Evolutionary conservation across 2,888 invertebrate species (phyloP).

Genomic region (Morpho achilles): DNA sequence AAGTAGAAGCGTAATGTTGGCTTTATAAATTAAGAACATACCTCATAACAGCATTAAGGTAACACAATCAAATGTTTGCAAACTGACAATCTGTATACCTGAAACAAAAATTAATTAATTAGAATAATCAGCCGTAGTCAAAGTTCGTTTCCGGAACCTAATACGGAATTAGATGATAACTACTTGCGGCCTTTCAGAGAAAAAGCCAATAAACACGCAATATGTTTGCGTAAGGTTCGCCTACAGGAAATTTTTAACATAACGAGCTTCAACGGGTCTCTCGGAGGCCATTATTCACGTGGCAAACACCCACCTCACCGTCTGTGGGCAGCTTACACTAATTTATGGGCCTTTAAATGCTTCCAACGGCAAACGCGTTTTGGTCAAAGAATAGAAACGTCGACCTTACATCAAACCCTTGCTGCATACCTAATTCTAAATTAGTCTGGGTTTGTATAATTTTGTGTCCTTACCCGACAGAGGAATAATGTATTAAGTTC

Average conservation of each 20-base stretch:
- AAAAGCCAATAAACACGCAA: slow-evolving; percentile 23
- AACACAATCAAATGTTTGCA: too few relatives aligned
- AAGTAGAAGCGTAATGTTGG: too few relatives aligned
- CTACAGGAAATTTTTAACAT: slow-evolving; percentile 39
- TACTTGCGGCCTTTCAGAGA: slow-evolving; percentile 14
- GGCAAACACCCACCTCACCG: slow-evolving; percentile 64
- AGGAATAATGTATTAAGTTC: not conserved
- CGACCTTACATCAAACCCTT: slow-evolving; percentile 17
- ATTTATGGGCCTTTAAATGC: slow-evolving; percentile 74
- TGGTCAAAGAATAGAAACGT: slow-evolving; percentile 53
- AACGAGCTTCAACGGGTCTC: slow-evolving; percentile 49
- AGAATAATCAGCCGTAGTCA: too few relatives aligned
- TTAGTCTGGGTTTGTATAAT: slow-evolving; percentile 1
- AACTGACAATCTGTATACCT: slow-evolving; percentile 30
- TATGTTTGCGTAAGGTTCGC: slow-evolving; percentile 30
- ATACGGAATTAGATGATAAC: slow-evolving; percentile 9
- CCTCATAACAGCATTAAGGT: too few relatives aligned
- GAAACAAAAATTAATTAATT: slow-evolving; percentile 32
- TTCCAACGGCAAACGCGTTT: slow-evolving; percentile 53
- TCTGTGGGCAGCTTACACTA: slow-evolving; percentile 68
- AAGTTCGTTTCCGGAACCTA: slow-evolving; percentile 4
- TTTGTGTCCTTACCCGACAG: not conserved
- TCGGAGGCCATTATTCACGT: slow-evolving; percentile 66
- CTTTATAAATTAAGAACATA: too few relatives aligned
- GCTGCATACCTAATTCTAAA: slow-evolving; percentile 11